These are phyloP conservation scores for Drosophila eugracilis DNA, from an alignment of 1,140 invertebrate genomes.

Conservation along the genomic window DNA sequence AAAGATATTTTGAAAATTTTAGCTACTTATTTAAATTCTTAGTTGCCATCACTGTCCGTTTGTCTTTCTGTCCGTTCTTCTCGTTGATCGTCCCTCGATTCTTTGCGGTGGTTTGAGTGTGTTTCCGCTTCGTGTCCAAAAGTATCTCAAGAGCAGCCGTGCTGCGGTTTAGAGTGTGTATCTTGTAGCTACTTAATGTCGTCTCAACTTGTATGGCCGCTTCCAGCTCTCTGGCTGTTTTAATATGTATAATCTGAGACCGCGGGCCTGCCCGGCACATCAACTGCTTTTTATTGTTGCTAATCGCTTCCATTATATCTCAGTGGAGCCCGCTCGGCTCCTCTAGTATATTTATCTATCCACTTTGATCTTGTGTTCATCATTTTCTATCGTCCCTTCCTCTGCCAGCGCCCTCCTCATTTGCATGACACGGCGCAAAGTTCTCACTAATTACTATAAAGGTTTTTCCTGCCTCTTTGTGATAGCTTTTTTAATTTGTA, in stretches of 20 bases:
- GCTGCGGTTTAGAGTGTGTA: slow-evolving; percentile 63
- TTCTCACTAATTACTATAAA: slow-evolving; percentile 77
- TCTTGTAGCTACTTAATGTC: slow-evolving; percentile 69
- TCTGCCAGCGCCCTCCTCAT: slow-evolving; percentile 27
- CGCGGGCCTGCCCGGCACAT: slow-evolving; percentile 31
- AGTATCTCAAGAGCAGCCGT: slow-evolving; percentile 79
- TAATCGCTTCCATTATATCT: slow-evolving; percentile 82
- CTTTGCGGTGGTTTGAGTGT: slow-evolving; percentile 45
- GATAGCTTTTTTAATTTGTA: slow-evolving; percentile 71
- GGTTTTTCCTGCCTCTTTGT: slow-evolving; percentile 53
- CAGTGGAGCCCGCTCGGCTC: slow-evolving; percentile 36
- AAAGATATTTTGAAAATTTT: background rate
- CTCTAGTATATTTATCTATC: slow-evolving; percentile 54
- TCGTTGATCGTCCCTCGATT: slow-evolving; percentile 46
- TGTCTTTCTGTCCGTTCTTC: slow-evolving; percentile 25
- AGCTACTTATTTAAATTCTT: background rate
- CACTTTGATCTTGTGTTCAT: slow-evolving; percentile 69
- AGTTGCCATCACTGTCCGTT: background rate
- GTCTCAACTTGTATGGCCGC: slow-evolving; percentile 57
- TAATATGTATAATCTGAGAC: slow-evolving; percentile 48
- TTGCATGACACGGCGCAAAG: slow-evolving; percentile 61
- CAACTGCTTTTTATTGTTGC: slow-evolving; percentile 73
- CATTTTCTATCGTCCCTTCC: slow-evolving; percentile 40
- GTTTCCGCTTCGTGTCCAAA: slow-evolving; percentile 80
- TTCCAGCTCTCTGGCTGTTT: slow-evolving; percentile 31